Base-by-base conservation (phyloP, 2,797 vertebrate species). In the Poliocrania exsul region DNA sequence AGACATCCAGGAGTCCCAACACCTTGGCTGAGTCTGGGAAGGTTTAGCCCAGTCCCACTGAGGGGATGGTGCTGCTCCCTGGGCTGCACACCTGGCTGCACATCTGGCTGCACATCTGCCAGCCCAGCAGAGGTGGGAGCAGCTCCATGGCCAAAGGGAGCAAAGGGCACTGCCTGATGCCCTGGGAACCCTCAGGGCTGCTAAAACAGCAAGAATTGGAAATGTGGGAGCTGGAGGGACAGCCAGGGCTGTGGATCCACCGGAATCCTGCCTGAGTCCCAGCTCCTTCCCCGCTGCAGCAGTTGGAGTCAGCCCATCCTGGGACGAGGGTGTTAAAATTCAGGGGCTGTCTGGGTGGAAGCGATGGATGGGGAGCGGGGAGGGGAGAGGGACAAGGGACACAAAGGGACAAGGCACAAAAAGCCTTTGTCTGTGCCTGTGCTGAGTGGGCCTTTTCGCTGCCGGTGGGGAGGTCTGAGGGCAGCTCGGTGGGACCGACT, bases 351-450 rank as follows among this genome's bases (percentile, higher is more conserved):
- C 74, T 10, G 12, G 54, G 50, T 69, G 19, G 53, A 50, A 91
- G 64, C 28, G 10, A 1, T 37, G 88, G 85, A 24, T 1, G 79
- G 77, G 60, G 62, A 75, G 83, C 25, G 8, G 73, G 79, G 81
- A 28, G 26, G 21, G 82, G 58, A 60, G 26, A 11, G 33, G 57
- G 74, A 49, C 33, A 53, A 57, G 85, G 85, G 75, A 13, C 88
- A 95, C 95, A 96, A 95, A 96, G 92, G 88, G 93, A 62, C 69
- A 3, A 31, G 88, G 95, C 62, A 96, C 95, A 96, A 95, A 95
- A 93, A 86, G 88, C 93, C 91, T 95, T 96, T 96, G 96, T 96
- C 78, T 16, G 50, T 0, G 72, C 77, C 89, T 40, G 64, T 90
- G 90, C 95, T 95, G 90, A 94, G 92, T 80, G 53, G 6, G 88